Evolutionary conservation across 2,888 invertebrate species (phyloP), one percentile per base, ranked within the genome.

Genomic region (Calameuta filiformis): DNA sequence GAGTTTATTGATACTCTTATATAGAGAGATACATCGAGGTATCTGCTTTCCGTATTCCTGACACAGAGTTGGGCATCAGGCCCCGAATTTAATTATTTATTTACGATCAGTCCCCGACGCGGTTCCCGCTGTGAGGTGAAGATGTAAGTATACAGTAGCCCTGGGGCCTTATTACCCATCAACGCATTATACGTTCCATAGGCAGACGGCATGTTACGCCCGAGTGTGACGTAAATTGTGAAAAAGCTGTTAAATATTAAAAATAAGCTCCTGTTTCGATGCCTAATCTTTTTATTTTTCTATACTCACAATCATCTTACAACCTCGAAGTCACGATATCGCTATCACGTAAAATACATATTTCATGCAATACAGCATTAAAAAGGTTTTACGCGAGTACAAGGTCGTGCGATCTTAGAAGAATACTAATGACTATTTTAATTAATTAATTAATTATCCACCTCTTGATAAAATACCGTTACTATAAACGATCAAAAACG

Each of bases 71-170:
- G 56, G 56, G 56, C 56, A 56, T 56, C 56, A 9, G 56, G 56
- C 56, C 56, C 56, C 56, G 56, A 56, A 56, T 12, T 71, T 34
- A 34, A 31, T 31, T 34, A 71, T 71, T 71, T 71, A 71, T 71
- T 71, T 71, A 71, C 71, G 71, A 71, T 71, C 71, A 12, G 71
- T 71, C 31, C 34, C 12, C 71, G 23, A 23, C 71, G 15, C 33
- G 71, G 31, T 71, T 71, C 71, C 71, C 23, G 71, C 71, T 71
- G 71, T 12, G 71, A 71, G 71, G 23, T 34, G 31, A 71, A 34
- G 71, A 71, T 71, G 71, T 34, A 23, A 71, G 71, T 71, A 71
- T 34, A 71, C 71, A 34, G 71, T 71, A 71, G 71, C 71, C 71
- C 15, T 34, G 71, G 33, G 33, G 71, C 71, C 71, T 56, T 71